Evolutionary conservation across 2,888 invertebrate species (phyloP), one percentile per base, ranked within the genome.

Genomic region (Arctia plantaginis): DNA sequence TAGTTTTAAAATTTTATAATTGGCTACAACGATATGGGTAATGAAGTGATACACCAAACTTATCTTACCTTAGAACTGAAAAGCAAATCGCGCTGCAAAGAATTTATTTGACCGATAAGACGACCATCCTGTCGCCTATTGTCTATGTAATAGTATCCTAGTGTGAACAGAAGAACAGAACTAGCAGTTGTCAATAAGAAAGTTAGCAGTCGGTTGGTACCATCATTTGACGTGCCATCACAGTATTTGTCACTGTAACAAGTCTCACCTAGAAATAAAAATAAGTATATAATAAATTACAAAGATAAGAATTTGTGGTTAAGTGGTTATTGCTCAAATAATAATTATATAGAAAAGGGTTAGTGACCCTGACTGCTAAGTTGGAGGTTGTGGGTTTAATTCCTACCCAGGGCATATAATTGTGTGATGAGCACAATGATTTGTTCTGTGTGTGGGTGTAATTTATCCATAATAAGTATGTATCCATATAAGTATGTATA

Each of bases 141-240:
- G 91, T 98, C 98, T 78, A 98, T 97, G 84, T 97, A 97, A 90
- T 98, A 97, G 92, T 98, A 97, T 35, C 98, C 97, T 76, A 98
- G 96, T 30, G 97, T 96, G 87, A 98, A 98, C 70, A 98, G 90
- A 13, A 98, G 93, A 0, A 97, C 97, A 0, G 98, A 97, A n/a
- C 96, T 92, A 6, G 98, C 97, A n/a, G 97, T 97, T 69, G 98
- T 96, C 23, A 96, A 88, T 51, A 97, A 93, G 89, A 96, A 97
- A 1, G 97, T 95, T 23, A 97, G 86, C 3, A 96, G 84, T 30
- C 96, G 93, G 80, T 96, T 96, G 75, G 88, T 91, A 33, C 91
- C 89, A 12, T 91, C 89, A 27, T 86, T 88, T 44, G 88, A 88
- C 80, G 90, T 90, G 27, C 94, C 94, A 77, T 96, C 95, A 79